Evolutionary conservation across 2,113 vertebrate genomes (phyloP).

Genomic region (Australoheros scitulus): DNA sequence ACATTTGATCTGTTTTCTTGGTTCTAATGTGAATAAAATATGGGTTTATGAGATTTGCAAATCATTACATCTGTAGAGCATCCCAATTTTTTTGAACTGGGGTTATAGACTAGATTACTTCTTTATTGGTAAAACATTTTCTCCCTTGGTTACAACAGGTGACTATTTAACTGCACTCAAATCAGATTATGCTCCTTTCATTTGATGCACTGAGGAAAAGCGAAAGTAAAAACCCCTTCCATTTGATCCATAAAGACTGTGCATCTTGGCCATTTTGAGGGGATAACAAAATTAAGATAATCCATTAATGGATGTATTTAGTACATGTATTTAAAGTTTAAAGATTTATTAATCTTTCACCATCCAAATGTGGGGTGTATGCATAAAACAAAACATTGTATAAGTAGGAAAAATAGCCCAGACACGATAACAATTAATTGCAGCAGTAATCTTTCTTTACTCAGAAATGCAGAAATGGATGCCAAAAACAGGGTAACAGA

Average conservation of each 20-base stretch:
- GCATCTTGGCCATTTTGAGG: too few species aligned
- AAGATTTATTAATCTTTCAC: not conserved
- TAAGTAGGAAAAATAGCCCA: too few species aligned
- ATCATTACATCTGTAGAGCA: not conserved
- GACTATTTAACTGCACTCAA: not conserved
- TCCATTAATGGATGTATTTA: not conserved
- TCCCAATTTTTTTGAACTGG: not conserved
- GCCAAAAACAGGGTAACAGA: not conserved
- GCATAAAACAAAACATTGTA: not conserved
- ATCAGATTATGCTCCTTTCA: not conserved
- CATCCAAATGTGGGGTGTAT: not conserved
- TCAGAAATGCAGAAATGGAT: not conserved
- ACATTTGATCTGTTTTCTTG: too few species aligned
- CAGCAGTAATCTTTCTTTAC: not conserved
- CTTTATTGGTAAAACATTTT: not conserved
- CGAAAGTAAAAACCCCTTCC: not conserved
- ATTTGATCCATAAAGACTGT: too few species aligned
- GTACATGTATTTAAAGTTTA: not conserved
- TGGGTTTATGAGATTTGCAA: not conserved
- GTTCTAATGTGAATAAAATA: too few species aligned
- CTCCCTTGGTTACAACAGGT: not conserved
- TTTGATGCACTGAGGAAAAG: not conserved
- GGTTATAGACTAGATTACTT: not conserved
- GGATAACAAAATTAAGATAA: not conserved
- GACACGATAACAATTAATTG: not conserved